Conservation (phyloP, 2,113 vertebrate species). For the Corythornis vintsioides region DNA sequence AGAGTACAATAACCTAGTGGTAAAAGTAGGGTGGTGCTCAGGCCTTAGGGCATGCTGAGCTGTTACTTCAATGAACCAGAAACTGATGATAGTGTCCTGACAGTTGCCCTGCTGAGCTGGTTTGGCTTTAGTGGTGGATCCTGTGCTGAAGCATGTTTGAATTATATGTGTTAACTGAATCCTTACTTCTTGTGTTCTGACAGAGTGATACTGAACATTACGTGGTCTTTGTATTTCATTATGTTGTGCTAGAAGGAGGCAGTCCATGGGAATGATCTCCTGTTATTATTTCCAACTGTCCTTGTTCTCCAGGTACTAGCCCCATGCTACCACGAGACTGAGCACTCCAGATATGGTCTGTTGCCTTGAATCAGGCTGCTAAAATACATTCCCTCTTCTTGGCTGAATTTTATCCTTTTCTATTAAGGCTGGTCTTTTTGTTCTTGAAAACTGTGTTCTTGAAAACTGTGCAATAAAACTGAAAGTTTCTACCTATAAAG, state of each 20-base stretch:
- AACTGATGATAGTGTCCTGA: neutral
- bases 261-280: neutral
- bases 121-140: neutral
- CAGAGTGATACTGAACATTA: neutral
- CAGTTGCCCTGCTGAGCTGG: neutral
- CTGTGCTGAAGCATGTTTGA: neutral
- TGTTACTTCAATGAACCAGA: neutral
- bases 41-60: neutral
- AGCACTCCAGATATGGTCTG: neutral
- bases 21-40: neutral
- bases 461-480: neutral
- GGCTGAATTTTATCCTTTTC: neutral
- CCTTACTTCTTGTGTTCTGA: neutral
- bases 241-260: neutral
- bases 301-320: neutral
- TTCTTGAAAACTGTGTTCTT: neutral
- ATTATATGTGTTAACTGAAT: neutral
- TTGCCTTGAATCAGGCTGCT: neutral
- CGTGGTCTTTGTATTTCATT: fast-evolving
- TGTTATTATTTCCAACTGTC: neutral
- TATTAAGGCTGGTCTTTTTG: neutral
- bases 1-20: neutral
- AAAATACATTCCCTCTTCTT: neutral
- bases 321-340: neutral
- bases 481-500: neutral